Conservation (phyloP, 2,113 vertebrate genomes). For the Heterocephalus glaber region DNA sequence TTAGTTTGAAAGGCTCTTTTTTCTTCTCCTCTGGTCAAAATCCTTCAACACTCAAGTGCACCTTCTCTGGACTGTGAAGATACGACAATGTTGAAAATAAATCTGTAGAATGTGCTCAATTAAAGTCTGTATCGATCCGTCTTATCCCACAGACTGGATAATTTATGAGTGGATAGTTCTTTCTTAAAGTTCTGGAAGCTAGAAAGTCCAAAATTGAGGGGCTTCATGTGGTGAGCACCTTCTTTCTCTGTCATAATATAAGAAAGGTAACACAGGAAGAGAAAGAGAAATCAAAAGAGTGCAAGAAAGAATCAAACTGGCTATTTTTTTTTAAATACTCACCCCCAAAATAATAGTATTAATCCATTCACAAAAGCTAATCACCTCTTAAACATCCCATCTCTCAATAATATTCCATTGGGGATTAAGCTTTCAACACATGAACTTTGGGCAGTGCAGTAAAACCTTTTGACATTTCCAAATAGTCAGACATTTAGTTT, state of each 20-base stretch:
- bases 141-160: neutral
- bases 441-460: neutral
- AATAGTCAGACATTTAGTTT: neutral
- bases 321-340: neutral
- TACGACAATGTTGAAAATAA: neutral
- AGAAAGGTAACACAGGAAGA: neutral
- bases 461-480: slow-evolving; percentile 29
- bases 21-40: slow-evolving; percentile 1
- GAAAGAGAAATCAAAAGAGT: neutral
- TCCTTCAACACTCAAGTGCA: neutral
- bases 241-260: neutral
- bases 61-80: neutral
- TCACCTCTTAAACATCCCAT: neutral
- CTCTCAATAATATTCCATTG: neutral
- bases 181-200: neutral
- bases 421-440: neutral
- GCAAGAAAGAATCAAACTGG: neutral
- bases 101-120: neutral
- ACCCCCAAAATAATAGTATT: neutral
- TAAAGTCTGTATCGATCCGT: neutral
- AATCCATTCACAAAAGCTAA: neutral
- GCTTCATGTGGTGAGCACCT: no score
- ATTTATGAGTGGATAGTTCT: neutral
- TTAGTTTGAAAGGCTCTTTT: neutral
- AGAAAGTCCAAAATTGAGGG: neutral